Percentiles rank a stretch among this genome's conserved stretches.
Evolutionary conservation across 2,888 invertebrate species (phyloP).

Genomic region (Caenorhabditis imperialis): DNA sequence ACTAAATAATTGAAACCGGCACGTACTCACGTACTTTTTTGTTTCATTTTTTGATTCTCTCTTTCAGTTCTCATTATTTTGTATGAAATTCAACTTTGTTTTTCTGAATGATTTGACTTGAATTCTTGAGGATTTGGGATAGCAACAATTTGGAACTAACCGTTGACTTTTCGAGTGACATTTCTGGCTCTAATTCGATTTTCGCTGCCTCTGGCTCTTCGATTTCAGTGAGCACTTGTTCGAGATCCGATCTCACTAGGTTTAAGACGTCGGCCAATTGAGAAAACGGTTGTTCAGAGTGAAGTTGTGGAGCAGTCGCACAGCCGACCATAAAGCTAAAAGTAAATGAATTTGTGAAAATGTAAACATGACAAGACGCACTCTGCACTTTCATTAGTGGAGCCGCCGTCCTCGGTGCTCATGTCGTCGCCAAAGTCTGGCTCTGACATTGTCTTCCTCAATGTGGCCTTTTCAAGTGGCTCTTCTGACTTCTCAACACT

Average conservation of each 20-base stretch:
- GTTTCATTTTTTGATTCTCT: slow-evolving; percentile 3
- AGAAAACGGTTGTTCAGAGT: slow-evolving; percentile 53
- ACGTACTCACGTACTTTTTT: slow-evolving; percentile 22
- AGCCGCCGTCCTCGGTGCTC: slow-evolving; percentile 35
- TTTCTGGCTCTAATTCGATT: slow-evolving; percentile 10
- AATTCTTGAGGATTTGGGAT: neutral
- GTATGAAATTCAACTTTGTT: slow-evolving; percentile 28
- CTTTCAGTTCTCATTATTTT: slow-evolving; percentile 16
- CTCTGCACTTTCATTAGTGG: slow-evolving; percentile 30
- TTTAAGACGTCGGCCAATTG: slow-evolving; percentile 62
- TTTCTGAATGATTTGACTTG: neutral
- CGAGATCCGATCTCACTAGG: slow-evolving; percentile 67
- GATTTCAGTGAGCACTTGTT: slow-evolving; percentile 65
- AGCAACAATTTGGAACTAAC: slow-evolving; percentile 11
- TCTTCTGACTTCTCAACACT: slow-evolving; percentile 35
- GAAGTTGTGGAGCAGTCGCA: slow-evolving; percentile 26
- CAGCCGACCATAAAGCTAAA: slow-evolving; percentile 35
- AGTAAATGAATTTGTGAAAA: too few species aligned
- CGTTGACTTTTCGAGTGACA: slow-evolving; percentile 47
- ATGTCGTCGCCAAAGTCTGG: slow-evolving; percentile 56
- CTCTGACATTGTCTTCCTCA: slow-evolving; percentile 55
- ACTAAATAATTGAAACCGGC: neutral
- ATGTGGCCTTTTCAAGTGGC: slow-evolving; percentile 3
- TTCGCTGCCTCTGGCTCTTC: slow-evolving; percentile 54
- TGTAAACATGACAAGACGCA: too few species aligned